These are phyloP conservation scores for Parasteatoda tepidariorum DNA, from an alignment of 1,140 invertebrate species.

Conservation along the genomic window DNA sequence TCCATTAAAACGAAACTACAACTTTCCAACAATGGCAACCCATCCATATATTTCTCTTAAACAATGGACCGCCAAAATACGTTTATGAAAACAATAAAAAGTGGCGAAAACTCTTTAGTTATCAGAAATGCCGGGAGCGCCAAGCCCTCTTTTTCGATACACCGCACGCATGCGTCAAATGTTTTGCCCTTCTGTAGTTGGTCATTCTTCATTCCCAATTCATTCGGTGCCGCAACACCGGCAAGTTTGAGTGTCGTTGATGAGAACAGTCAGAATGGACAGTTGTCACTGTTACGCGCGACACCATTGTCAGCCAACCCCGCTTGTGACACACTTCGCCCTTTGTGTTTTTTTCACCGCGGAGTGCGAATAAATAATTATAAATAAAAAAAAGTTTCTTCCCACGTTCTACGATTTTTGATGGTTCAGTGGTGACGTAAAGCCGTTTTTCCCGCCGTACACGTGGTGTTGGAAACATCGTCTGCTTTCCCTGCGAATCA, in stretches of 20 bases:
- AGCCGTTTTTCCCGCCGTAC: background rate
- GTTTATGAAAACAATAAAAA: background rate
- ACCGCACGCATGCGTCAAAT: constrained; percentile 16
- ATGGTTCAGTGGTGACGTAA: background rate
- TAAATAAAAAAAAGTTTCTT: background rate
- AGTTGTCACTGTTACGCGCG: background rate
- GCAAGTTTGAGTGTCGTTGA: constrained; percentile 19
- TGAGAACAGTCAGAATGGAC: background rate
- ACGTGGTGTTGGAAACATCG: background rate
- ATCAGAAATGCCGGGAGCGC: background rate
- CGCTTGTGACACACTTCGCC: background rate
- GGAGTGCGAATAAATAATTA: too few relatives aligned
- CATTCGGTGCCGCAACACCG: constrained; percentile 24
- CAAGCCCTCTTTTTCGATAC: background rate
- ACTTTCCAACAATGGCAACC: background rate
- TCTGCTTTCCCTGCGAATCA: background rate
- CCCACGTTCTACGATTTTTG: background rate
- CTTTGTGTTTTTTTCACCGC: too few relatives aligned
- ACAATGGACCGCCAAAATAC: background rate
- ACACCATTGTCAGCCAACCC: background rate
- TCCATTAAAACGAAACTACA: background rate
- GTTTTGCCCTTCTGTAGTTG: background rate
- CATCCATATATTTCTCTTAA: background rate
- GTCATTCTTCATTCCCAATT: constrained; percentile 30
- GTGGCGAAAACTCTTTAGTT: background rate